These are phyloP conservation scores for Aldrovandia affinis DNA, from an alignment of 2,797 vertebrate species.

Conservation along the genomic window DNA sequence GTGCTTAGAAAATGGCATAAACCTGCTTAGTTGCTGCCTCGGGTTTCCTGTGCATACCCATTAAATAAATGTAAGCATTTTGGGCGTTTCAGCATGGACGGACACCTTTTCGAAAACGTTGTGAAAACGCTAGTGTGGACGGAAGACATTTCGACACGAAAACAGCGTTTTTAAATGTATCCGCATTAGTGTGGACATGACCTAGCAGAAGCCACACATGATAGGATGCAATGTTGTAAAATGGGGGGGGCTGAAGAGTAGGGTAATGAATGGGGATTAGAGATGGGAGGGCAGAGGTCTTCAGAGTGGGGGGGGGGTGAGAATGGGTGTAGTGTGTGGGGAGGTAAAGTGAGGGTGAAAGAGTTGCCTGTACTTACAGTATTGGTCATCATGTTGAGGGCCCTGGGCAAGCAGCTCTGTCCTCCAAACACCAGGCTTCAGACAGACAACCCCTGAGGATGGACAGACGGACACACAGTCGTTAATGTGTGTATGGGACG, in stretches of 20 bases:
- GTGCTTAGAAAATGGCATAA: too few species aligned
- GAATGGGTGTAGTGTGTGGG: neutral
- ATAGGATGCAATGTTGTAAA: too few species aligned
- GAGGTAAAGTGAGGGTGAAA: neutral
- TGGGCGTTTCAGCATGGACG: too few species aligned
- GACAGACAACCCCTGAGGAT: conserved; percentile 29
- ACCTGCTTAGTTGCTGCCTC: too few species aligned
- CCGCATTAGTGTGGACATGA: too few species aligned
- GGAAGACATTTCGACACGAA: too few species aligned
- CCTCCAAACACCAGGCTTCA: conserved; percentile 20
- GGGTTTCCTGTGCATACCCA: too few species aligned
- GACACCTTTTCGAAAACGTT: too few species aligned
- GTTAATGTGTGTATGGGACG: neutral
- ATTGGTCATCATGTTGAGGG: conserved; percentile 51
- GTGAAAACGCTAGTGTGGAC: too few species aligned
- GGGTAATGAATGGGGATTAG: neutral
- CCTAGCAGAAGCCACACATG: too few species aligned
- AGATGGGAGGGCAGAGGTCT: neutral
- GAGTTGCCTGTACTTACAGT: conserved; percentile 39
- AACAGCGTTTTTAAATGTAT: too few species aligned
- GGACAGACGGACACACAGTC: conserved; percentile 31
- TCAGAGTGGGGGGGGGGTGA: neutral
- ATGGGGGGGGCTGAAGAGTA: neutral
- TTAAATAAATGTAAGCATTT: too few species aligned
- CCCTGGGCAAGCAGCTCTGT: conserved; percentile 22